Base-by-base conservation (phyloP, 2,113 vertebrate genomes). In the Macquaria ambigua region DNA sequence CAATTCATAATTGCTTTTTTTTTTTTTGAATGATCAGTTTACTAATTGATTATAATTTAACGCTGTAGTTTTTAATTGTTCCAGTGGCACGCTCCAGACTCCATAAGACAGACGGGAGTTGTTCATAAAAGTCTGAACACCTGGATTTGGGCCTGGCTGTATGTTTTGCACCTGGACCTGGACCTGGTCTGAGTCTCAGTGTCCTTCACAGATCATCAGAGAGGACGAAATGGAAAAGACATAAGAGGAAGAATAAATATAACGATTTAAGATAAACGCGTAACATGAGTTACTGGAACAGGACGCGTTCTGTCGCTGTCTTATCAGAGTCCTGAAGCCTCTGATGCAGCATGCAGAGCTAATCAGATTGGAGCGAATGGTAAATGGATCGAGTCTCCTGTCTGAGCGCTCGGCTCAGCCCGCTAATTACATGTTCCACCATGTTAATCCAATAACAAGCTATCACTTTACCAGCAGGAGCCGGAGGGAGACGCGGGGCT, bases 391-490 rank as follows among this genome's bases (percentile, higher is more conserved):
- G 48, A 21, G 18, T 21, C 52, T 21, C 52, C 18, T 8, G 18
- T 21, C 18, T 21, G 52, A 53, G 52, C 20, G 52, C 18, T 53
- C 18, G 52, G 52, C 20, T 21, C 52, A 8, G 52, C 20, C 52
- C 0, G 18, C 18, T 53, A 53, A 53, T 53, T 53, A 53, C 18
- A 21, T 53, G 52, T 53, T 53, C 52, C 52, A 53, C 52, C 52
- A 21, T 53, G 52, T 20, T 53, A 53, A 53, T 53, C 52, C 6
- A 53, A 53, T 53, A 53, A 21, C 52, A 21, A 8, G 41, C 62
- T 56, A 84, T 87, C 70, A 37, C 37, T 74, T 74, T 23, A 73
- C 18, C 84, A 82, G 74, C 66, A 72, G 83, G 58, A 69, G 73
- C 25, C 74, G 5, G 25, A 46, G 50, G 67, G 18, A 1, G 48